Percentiles rank a stretch among this genome's conserved stretches.
Evolutionary conservation across 2,797 vertebrate genomes (phyloP).

Genomic region (Vipera ursinii): DNA sequence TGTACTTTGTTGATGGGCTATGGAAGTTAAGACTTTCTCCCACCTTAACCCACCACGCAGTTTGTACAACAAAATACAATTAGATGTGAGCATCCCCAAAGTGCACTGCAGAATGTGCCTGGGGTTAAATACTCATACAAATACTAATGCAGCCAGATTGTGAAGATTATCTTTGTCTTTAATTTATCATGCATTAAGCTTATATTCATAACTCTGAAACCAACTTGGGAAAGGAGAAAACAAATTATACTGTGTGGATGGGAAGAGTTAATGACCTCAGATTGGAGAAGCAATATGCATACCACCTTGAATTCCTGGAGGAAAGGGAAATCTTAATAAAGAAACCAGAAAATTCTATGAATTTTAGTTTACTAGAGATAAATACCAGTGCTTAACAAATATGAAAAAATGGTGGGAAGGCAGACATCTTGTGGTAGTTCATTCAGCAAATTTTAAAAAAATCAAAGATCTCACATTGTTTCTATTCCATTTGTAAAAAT

Average conservation of each 20-base stretch:
- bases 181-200: not conserved
- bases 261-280: not conserved
- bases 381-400: not conserved
- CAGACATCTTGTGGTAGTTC: not conserved
- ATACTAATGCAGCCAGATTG: not conserved
- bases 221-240: not conserved
- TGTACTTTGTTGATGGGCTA: not conserved
- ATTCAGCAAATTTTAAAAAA: not conserved
- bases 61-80: not conserved
- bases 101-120: not conserved
- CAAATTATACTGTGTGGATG: not conserved
- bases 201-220: not conserved
- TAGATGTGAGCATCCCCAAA: not conserved
- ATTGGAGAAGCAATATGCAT: not conserved
- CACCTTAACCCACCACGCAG: not conserved
- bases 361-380: not conserved
- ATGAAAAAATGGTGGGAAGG: not conserved
- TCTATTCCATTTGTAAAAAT: not conserved
- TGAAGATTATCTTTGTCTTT: not conserved
- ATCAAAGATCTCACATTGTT: not conserved
- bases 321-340: not conserved
- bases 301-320: not conserved
- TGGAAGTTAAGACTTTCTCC: not conserved
- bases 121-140: not conserved
- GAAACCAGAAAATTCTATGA: not conserved